Percentiles rank a stretch among this genome's conserved stretches.
Evolutionary conservation across 2,888 invertebrate species (phyloP).

Genomic region (Bugula neritina): DNA sequence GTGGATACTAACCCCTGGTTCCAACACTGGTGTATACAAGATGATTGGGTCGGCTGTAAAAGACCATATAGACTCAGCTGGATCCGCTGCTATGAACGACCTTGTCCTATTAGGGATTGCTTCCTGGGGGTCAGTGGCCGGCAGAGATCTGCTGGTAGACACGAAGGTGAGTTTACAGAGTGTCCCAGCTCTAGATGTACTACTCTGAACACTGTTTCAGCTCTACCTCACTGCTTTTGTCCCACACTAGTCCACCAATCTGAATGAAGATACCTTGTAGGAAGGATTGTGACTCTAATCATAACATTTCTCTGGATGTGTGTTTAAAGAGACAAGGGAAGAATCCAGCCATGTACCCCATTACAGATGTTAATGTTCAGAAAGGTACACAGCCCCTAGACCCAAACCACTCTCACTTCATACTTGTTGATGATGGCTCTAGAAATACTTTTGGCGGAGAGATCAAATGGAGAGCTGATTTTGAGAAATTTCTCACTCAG

Average conservation of each 20-base stretch:
- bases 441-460: conserved; percentile 44
- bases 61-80: conserved; percentile 41
- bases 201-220: too few relatives aligned
- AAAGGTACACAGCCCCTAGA: conserved; percentile 38
- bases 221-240: too few relatives aligned
- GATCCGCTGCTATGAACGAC: conserved; percentile 34
- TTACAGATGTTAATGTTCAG: conserved; percentile 34
- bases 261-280: too few relatives aligned
- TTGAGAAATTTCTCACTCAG: conserved; percentile 35
- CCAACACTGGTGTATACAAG: conserved; percentile 51
- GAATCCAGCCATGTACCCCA: conserved; percentile 45
- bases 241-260: too few relatives aligned
- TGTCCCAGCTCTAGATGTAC: too few relatives aligned
- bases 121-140: conserved; percentile 48
- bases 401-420: conserved; percentile 52
- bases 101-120: conserved; percentile 49
- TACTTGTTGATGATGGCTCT: conserved; percentile 51
- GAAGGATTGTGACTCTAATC: too few relatives aligned
- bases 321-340: conserved; percentile 35
- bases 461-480: conserved; percentile 42
- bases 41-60: conserved; percentile 52
- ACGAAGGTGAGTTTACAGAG: neutral
- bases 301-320: too few relatives aligned
- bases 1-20: conserved; percentile 53
- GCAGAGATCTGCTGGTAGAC: conserved; percentile 1